Conservation (phyloP, 2,888 invertebrate genomes). For the Orchestes rusci region DNA sequence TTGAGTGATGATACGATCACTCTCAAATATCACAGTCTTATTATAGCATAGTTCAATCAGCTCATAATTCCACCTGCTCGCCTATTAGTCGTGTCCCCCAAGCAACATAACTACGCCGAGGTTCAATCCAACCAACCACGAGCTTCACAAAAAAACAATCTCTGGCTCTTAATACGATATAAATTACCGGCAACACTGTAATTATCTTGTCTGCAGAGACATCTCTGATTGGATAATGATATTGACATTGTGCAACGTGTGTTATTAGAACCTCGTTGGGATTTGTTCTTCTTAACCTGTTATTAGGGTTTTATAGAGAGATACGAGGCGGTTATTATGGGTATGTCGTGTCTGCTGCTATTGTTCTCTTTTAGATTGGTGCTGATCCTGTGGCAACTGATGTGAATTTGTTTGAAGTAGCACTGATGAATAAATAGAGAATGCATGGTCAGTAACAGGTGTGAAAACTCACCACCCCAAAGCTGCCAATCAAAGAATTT, state of each 20-base stretch:
- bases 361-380: too few species aligned
- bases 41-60: too few species aligned
- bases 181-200: conserved; percentile 41
- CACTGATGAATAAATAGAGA: too few species aligned
- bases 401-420: too few species aligned
- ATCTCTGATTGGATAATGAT: conserved; percentile 47
- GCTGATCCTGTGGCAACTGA: too few species aligned
- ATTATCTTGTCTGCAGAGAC: conserved; percentile 45
- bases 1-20: too few species aligned
- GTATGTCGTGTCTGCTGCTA: neutral
- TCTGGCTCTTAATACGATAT: conserved; percentile 41
- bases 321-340: too few species aligned
- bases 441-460: too few species aligned
- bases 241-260: conserved; percentile 44
- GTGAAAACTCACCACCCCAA: too few species aligned
- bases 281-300: conserved; percentile 34
- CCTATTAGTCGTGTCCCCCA: conserved; percentile 9
- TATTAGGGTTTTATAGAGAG: conserved; percentile 32
- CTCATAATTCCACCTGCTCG: conserved; percentile 8
- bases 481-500: too few species aligned
- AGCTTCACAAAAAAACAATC: conserved; percentile 14
- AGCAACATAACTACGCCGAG: conserved; percentile 14
- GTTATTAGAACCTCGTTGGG: conserved; percentile 41
- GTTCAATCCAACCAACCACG: conserved; percentile 8
- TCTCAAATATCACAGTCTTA: too few species aligned